Evolutionary conservation across 2,888 invertebrate genomes (phyloP).

Genomic region (Norana najaformis): DNA sequence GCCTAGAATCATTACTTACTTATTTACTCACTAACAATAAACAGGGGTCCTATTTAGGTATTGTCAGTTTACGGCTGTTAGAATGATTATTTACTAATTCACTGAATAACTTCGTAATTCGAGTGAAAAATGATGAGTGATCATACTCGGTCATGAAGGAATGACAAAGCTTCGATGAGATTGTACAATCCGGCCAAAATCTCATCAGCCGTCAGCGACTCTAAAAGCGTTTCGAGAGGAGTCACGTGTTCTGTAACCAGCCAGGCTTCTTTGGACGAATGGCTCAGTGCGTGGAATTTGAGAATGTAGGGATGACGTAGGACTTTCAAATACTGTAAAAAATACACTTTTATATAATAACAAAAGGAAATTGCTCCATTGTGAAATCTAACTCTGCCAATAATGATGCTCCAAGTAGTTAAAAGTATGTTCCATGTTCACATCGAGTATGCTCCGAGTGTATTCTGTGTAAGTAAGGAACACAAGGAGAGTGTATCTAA

Average conservation of each 20-base stretch:
- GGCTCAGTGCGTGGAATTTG: slow-evolving; percentile 80
- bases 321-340: slow-evolving; percentile 78
- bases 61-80: too few species aligned
- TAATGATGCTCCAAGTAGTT: neutral
- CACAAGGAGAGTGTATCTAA: too few species aligned
- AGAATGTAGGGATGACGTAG: slow-evolving; percentile 85
- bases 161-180: slow-evolving; percentile 78
- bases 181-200: slow-evolving; percentile 82
- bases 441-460: too few species aligned
- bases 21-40: neutral
- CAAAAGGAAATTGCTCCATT: neutral
- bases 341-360: neutral
- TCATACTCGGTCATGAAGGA: slow-evolving; percentile 77
- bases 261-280: slow-evolving; percentile 75
- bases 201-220: slow-evolving; percentile 75
- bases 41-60: too few species aligned
- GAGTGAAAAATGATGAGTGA: neutral
- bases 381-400: neutral
- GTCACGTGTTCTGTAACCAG: slow-evolving; percentile 81
- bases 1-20: neutral
- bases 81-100: neutral
- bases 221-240: slow-evolving; percentile 73
- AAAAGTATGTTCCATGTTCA: neutral
- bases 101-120: neutral
- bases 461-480: too few species aligned